phyloP scores from a whole-genome alignment of 2,888 invertebrate species.

The Nemotelus pantherinus region DNA sequence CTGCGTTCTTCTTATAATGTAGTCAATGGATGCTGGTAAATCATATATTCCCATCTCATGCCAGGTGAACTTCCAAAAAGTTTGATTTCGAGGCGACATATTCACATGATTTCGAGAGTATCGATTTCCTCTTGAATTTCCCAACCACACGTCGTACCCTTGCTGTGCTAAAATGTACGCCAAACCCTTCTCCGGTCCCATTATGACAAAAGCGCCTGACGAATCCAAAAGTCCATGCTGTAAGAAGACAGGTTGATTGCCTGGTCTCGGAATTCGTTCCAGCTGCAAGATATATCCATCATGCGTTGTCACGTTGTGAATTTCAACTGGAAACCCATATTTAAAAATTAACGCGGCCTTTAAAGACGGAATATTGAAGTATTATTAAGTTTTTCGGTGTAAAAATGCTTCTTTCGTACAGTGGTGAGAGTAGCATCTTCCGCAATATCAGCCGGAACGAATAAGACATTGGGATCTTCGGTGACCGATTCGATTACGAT shows the following conservation, averaged over 20 bases:
- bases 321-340: conserved; percentile 74
- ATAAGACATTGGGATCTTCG: too few species aligned
- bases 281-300: conserved; percentile 83
- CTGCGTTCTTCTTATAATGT: conserved; percentile 62
- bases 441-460: not conserved
- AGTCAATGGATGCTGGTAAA: conserved; percentile 68
- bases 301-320: conserved; percentile 72
- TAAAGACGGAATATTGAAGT: not conserved
- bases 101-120: conserved; percentile 51
- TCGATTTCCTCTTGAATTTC: conserved; percentile 53
- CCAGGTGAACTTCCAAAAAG: conserved; percentile 57
- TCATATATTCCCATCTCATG: conserved; percentile 69
- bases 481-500: too few species aligned
- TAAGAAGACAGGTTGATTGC: conserved; percentile 70
- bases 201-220: conserved; percentile 78
- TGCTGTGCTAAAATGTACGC: conserved; percentile 45
- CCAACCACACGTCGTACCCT: conserved; percentile 54
- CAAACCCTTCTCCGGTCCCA: conserved; percentile 72
- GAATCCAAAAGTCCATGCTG: conserved; percentile 79
- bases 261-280: conserved; percentile 73
- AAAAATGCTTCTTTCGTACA: not conserved
- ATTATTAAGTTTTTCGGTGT: not conserved
- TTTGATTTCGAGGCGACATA: conserved; percentile 40
- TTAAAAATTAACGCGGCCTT: conserved; percentile 68
- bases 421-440: conserved; percentile 33